A percentile compares a stretch with the other conserved stretches of the same genome.
These are phyloP conservation scores for Polypedilum pembai DNA, from an alignment of 1,140 invertebrate species.

Conservation along the genomic window DNA sequence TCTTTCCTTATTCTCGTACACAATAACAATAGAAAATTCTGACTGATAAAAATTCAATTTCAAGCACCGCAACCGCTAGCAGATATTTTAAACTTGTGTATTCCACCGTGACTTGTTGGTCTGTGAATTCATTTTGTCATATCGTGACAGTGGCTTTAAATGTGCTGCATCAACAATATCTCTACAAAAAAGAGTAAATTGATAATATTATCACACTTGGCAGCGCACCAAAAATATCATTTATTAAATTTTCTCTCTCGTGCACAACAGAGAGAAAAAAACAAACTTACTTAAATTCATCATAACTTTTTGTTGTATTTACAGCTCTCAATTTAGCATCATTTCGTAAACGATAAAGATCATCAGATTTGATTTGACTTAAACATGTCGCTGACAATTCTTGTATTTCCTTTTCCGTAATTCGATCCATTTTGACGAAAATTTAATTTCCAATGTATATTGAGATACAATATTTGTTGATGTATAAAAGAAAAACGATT, in stretches of 20 bases:
- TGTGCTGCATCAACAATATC: conserved; percentile 47
- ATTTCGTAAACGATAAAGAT: conserved; percentile 51
- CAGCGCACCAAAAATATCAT: background rate
- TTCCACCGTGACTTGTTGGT: conserved; percentile 41
- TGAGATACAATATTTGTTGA: background rate
- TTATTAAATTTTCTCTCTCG: background rate
- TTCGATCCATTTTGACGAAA: background rate
- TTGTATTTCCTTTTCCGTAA: conserved; percentile 38
- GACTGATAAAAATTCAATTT: background rate
- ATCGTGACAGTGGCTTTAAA: conserved; percentile 41
- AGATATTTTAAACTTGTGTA: conserved; percentile 31
- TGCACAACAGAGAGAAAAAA: background rate
- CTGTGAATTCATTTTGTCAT: conserved; percentile 41
- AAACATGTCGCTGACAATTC: conserved; percentile 35
- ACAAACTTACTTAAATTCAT: conserved; percentile 49
- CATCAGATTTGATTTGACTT: conserved; percentile 41
- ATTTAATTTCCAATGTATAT: conserved; percentile 1
- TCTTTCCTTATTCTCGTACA: background rate
- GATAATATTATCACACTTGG: conserved; percentile 29
- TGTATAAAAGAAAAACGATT: background rate
- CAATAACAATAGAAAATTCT: background rate
- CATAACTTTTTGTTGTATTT: conserved; percentile 49
- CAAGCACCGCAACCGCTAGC: background rate
- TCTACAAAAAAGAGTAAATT: conserved; percentile 33
- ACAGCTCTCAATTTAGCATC: conserved; percentile 54